Conservation (phyloP, 2,888 invertebrate genomes). For the Drosophila ustulata region DNA sequence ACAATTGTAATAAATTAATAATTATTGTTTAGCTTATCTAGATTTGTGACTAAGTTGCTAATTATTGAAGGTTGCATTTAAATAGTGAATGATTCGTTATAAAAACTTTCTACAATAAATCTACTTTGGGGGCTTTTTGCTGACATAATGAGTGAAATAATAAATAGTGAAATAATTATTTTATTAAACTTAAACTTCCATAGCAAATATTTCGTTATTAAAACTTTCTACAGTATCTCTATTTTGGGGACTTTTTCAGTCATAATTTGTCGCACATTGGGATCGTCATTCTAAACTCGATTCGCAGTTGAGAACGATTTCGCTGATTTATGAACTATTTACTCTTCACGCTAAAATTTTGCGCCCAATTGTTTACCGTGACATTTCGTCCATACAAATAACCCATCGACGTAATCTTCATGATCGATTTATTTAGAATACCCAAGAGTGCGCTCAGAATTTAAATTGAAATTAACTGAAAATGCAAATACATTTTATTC, state of each 20-base stretch:
- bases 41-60: no score
- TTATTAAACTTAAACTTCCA: no score
- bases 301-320: not conserved
- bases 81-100: no score
- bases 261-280: not conserved
- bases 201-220: no score
- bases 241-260: not conserved
- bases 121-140: no score
- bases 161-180: no score
- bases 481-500: not conserved
- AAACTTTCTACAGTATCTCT: no score
- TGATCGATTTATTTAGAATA: not conserved
- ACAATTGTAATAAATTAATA: not conserved
- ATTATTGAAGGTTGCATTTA: no score
- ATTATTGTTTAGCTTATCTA: no score
- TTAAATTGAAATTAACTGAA: not conserved
- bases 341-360: not conserved
- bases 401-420: no score
- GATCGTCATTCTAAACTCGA: not conserved
- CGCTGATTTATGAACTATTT: conserved; percentile 8
- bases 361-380: not conserved
- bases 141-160: no score
- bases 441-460: not conserved
- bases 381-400: conserved; percentile 10
- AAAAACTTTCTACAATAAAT: no score